Evolutionary conservation across 2,797 vertebrate genomes (phyloP).

Genomic region (Gymnocypris eckloni): DNA sequence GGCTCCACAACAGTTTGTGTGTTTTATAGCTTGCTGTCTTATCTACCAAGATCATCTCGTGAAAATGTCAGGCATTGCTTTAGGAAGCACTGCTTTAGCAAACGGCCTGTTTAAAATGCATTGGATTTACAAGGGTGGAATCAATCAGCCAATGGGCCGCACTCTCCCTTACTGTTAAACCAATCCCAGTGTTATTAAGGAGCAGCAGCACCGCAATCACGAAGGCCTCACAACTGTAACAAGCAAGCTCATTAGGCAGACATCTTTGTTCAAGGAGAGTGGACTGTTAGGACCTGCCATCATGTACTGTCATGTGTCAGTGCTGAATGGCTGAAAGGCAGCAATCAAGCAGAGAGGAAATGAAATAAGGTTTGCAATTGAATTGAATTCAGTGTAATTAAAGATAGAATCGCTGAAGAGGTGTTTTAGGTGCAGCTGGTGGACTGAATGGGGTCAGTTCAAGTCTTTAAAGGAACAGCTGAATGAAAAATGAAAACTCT

Average conservation of each 20-base stretch:
- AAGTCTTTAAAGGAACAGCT: not conserved
- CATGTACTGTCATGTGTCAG: slow-evolving; percentile 22
- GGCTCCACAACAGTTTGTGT: slow-evolving; percentile 22
- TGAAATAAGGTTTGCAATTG: slow-evolving; percentile 2
- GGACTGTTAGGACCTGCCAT: not conserved
- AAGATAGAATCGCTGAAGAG: not conserved
- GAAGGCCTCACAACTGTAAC: slow-evolving; percentile 27
- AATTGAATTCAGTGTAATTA: slow-evolving; percentile 28
- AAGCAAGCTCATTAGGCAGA: slow-evolving; percentile 17
- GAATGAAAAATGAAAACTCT: not conserved
- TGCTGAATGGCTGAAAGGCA: not conserved
- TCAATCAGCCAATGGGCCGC: slow-evolving; percentile 61
- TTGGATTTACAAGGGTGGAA: slow-evolving; percentile 66
- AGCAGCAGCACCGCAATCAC: slow-evolving; percentile 14
- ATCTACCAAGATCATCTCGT: slow-evolving; percentile 52
- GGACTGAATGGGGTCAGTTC: not conserved
- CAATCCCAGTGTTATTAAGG: slow-evolving; percentile 44
- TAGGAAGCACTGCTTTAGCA: slow-evolving; percentile 49
- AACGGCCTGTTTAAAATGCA: slow-evolving; percentile 68
- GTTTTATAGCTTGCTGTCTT: slow-evolving; percentile 23
- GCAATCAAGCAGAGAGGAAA: slow-evolving; percentile 28
- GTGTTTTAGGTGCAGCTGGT: not conserved
- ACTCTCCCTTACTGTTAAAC: slow-evolving; percentile 43
- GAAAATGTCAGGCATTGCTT: slow-evolving; percentile 54
- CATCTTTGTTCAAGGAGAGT: slow-evolving; percentile 18